A percentile compares a stretch with the other conserved stretches of the same genome.
Evolutionary conservation across 2,113 vertebrate genomes (phyloP).

Genomic region (Formicarius rufipectus): DNA sequence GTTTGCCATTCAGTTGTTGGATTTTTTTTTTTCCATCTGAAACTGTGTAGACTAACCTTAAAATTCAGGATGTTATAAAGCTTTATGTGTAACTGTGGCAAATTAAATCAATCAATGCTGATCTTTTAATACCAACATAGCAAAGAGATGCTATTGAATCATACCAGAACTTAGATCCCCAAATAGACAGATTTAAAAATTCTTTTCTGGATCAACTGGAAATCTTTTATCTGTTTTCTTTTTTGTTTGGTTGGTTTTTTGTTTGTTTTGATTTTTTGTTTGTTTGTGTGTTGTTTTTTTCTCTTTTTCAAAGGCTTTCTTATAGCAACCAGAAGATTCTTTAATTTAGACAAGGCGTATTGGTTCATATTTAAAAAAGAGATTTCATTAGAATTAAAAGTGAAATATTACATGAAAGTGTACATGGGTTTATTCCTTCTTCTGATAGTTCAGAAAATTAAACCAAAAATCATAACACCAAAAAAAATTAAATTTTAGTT

Average conservation of each 20-base stretch:
- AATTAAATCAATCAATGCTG: neutral
- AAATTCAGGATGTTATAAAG: neutral
- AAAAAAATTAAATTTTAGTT: neutral
- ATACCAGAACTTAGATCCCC: neutral
- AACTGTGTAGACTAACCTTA: rapidly evolving
- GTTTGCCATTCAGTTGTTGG: neutral
- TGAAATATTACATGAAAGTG: neutral
- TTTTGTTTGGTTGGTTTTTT: too few relatives aligned
- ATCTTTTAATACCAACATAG: neutral
- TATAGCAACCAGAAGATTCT: neutral
- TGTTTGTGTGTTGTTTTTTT: too few relatives aligned
- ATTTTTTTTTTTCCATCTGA: neutral
- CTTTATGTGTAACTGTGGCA: neutral
- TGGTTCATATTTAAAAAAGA: neutral
- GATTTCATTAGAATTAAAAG: neutral
- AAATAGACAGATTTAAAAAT: neutral
- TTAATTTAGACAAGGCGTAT: neutral
- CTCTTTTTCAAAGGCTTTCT: neutral
- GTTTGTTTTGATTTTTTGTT: too few relatives aligned
- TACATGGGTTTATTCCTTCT: neutral
- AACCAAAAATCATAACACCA: neutral
- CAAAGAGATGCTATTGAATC: neutral
- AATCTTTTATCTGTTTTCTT: neutral
- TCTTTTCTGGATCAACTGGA: neutral
- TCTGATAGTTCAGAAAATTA: neutral